Evolutionary conservation across 1,140 invertebrate species (phyloP), one percentile per base, ranked within the genome.

Genomic region (Caenorhabditis brenneri): DNA sequence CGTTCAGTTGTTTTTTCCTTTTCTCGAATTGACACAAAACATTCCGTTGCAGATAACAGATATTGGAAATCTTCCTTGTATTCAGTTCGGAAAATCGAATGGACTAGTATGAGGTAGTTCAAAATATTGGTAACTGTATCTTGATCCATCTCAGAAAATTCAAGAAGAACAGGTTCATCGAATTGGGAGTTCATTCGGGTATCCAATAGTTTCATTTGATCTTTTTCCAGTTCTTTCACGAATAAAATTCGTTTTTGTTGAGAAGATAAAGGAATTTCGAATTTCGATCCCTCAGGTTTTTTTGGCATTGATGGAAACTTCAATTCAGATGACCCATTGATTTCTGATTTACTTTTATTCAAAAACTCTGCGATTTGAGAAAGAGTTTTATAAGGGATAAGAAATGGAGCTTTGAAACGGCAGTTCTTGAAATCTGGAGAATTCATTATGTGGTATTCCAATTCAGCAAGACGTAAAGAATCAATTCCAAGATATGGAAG

Each of bases 221-320:
- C 65, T 2, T 33, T 39, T 42, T 74, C 65, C 1, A 74, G 5
- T n/a, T 65, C 58, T 19, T 16, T 33, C 2, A 74, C 36, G 10
- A 74, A 74, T 0, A 42, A n/a, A 24, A 74, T 74, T 74, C 65
- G 33, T 46, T 74, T 74, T 24, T 74, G 65, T 74, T 74, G 36
- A 42, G 65, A 74, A 4, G 65, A 74, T 24, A 74, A 31, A 36
- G 65, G 65, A n/a, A 74, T 74, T 10, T 22, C 2, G 36, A 74
- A 74, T n/a, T 42, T 39, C 7, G 33, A 42, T 22, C 12, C 7
- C 3, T 74, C n/a, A 42, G n/a, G n/a, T 46, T n/a, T 58, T 42
- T 42, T 42, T 5, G 12, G 39, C 12, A 42, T 42, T 42, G 12
- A 42, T 42, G 39, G 39, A 42, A 5, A 6, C 12, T 42, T 42